Percentiles rank a stretch among this genome's conserved stretches.
Evolutionary conservation across 2,888 invertebrate species (phyloP).

Genomic region (Elegia similella): DNA sequence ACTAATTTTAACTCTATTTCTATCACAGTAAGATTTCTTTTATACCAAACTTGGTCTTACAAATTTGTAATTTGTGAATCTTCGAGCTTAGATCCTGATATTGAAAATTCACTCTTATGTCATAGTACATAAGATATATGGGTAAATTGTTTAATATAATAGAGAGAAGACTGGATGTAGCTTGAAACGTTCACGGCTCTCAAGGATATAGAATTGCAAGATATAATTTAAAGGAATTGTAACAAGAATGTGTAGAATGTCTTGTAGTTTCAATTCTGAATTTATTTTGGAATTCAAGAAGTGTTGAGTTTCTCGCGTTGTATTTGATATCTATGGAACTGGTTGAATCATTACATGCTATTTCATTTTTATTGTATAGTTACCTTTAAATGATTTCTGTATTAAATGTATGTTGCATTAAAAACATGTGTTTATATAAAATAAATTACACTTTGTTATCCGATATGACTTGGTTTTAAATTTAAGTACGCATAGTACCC

Average conservation of each 20-base stretch:
- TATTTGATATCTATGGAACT: neutral
- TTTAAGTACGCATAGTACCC: no score
- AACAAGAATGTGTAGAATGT: neutral
- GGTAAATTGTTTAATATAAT: conserved; percentile 33
- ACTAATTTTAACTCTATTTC: conserved; percentile 19
- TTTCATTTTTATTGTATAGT: neutral
- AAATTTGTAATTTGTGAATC: conserved; percentile 19
- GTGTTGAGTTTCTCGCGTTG: neutral
- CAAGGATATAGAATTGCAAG: conserved; percentile 11
- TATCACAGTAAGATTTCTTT: conserved; percentile 18
- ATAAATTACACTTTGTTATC: no score
- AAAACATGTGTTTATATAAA: no score
- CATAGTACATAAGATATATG: conserved; percentile 27
- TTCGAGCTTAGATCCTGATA: conserved; percentile 15
- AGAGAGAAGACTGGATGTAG: conserved; percentile 22
- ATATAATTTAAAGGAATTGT: conserved; percentile 16
- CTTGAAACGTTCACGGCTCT: conserved; percentile 18
- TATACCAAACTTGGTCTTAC: conserved; percentile 9
- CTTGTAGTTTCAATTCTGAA: neutral
- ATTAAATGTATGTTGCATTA: no score
- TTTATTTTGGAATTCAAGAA: neutral
- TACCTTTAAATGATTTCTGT: no score
- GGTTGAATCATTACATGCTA: conserved; percentile 1
- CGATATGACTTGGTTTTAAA: no score
- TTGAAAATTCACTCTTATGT: conserved; percentile 24